A percentile compares a stretch with the other conserved stretches of the same genome.
These are phyloP conservation scores for Blastobasis adustella DNA, from an alignment of 2,888 invertebrate genomes.

Conservation along the genomic window DNA sequence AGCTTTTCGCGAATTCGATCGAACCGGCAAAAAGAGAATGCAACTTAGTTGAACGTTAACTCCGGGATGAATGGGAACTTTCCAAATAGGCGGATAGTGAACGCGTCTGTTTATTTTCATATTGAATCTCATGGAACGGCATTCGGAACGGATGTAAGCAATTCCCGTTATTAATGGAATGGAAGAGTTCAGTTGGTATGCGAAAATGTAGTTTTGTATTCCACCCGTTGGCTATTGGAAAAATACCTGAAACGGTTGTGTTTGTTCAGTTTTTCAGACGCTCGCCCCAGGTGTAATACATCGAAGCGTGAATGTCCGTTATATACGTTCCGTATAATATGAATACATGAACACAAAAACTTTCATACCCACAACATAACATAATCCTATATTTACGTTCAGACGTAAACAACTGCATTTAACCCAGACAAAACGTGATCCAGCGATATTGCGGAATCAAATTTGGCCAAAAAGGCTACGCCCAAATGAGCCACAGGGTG, in stretches of 20 bases:
- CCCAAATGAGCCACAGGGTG: slow-evolving; percentile 18
- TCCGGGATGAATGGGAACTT: slow-evolving; percentile 50
- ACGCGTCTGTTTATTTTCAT: slow-evolving; percentile 30
- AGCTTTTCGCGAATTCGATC: slow-evolving; percentile 47
- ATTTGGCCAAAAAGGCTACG: slow-evolving; percentile 7
- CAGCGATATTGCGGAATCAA: not conserved
- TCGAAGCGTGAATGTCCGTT: too few species aligned
- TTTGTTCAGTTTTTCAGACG: too few species aligned
- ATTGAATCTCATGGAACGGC: slow-evolving; percentile 22
- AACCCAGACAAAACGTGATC: not conserved
- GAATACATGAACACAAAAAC: too few species aligned
- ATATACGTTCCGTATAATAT: too few species aligned
- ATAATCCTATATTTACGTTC: too few species aligned
- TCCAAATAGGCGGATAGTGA: slow-evolving; percentile 42
- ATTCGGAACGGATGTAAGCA: slow-evolving; percentile 14
- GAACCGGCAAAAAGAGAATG: slow-evolving; percentile 41
- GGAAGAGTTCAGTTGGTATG: not conserved
- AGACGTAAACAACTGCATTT: too few species aligned
- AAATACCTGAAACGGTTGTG: too few species aligned
- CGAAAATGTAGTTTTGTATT: too few species aligned
- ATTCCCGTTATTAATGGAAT: slow-evolving; percentile 3
- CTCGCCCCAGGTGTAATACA: too few species aligned
- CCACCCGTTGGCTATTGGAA: too few species aligned
- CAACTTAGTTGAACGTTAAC: slow-evolving; percentile 53
- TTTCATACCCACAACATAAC: too few species aligned